Evolutionary conservation across 2,888 invertebrate genomes (phyloP).

Genomic region (Zeuzera pyrina): DNA sequence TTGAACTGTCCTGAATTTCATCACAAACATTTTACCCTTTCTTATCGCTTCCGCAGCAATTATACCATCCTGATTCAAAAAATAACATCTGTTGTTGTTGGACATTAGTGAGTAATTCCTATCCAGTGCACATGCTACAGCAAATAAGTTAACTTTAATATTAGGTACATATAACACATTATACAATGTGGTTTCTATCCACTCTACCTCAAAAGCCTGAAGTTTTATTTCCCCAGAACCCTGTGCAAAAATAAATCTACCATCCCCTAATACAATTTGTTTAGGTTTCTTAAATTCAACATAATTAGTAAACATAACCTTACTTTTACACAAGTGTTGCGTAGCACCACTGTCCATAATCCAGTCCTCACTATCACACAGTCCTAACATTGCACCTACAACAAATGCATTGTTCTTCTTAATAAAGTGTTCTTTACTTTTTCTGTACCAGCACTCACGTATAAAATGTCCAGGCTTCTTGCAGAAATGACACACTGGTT

Average conservation of each 20-base stretch:
- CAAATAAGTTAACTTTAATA: neutral
- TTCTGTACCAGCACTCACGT: neutral
- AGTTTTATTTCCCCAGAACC: neutral
- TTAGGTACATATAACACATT: neutral
- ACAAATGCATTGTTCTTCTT: neutral
- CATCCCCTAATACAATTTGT: neutral
- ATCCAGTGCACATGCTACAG: neutral
- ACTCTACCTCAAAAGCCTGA: neutral
- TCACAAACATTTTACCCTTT: no score
- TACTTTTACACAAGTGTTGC: neutral
- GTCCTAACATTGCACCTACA: neutral
- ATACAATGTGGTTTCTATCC: neutral
- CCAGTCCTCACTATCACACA: neutral
- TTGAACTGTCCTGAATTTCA: no score
- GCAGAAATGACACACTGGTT: neutral
- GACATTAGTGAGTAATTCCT: neutral
- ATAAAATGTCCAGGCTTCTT: neutral
- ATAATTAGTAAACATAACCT: neutral
- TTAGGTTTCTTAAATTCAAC: neutral
- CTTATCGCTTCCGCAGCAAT: neutral
- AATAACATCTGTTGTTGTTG: neutral
- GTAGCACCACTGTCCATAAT: neutral
- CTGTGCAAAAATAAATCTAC: neutral
- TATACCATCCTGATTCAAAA: neutral
- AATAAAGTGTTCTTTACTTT: neutral